Conservation (phyloP, 2,113 vertebrate genomes). For the Saguinus midas region DNA sequence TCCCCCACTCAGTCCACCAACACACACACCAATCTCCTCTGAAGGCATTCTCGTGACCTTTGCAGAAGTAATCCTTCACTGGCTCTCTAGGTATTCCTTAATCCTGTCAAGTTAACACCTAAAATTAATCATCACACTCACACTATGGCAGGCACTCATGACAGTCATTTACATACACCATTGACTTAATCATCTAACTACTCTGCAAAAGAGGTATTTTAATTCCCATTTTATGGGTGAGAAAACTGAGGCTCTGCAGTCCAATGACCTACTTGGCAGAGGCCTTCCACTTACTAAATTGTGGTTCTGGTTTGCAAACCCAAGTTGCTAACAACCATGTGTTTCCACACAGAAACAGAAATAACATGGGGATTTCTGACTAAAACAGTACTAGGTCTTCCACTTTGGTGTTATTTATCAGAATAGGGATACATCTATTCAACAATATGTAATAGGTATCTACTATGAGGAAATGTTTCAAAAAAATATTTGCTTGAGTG, state of each 20-base stretch:
- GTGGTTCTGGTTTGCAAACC: background rate
- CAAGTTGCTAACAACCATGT: background rate
- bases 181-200: background rate
- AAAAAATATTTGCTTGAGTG: background rate
- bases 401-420: background rate
- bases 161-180: background rate
- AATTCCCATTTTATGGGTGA: background rate
- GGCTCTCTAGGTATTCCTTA: background rate
- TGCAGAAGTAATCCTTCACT: background rate
- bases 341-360: background rate
- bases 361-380: background rate
- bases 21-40: background rate
- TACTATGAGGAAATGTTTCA: background rate
- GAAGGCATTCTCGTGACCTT: background rate
- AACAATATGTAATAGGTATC: background rate
- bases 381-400: background rate
- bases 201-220: background rate
- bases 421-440: background rate
- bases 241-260: background rate
- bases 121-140: background rate
- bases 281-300: background rate
- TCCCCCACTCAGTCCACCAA: background rate
- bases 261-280: background rate
- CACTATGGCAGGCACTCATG: background rate
- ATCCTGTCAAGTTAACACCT: background rate